A percentile compares a stretch with the other conserved stretches of the same genome.
phyloP scores from a whole-genome alignment of 2,888 invertebrate genomes.

The Sarcophaga carnaria region DNA sequence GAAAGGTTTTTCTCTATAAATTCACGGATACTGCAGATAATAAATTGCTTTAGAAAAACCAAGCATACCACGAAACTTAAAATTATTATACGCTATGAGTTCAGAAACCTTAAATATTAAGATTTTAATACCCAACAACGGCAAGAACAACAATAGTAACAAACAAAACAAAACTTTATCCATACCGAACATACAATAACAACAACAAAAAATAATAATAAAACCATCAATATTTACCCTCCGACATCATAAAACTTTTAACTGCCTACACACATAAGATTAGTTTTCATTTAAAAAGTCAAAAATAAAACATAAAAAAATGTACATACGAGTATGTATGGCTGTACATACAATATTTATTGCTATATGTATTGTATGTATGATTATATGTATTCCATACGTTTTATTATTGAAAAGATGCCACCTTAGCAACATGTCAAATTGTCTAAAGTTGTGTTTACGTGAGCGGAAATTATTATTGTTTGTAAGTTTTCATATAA shows the following conservation, averaged over 20 bases:
- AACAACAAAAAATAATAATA: conserved; percentile 23
- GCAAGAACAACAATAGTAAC: background rate
- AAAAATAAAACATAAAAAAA: background rate
- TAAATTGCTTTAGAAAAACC: conserved; percentile 36
- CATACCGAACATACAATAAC: background rate
- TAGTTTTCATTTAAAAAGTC: conserved; percentile 46
- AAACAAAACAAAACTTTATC: background rate
- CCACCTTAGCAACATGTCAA: conserved; percentile 67
- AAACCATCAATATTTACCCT: conserved; percentile 52
- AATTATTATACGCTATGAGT: background rate
- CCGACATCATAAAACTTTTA: conserved; percentile 42
- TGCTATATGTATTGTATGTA: too few species aligned
- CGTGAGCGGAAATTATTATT: conserved; percentile 67
- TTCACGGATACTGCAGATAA: conserved; percentile 15
- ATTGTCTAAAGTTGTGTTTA: conserved; percentile 66
- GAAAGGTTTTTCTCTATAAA: background rate
- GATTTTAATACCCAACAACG: background rate
- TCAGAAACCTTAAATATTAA: conserved; percentile 28
- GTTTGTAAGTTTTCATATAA: conserved; percentile 23
- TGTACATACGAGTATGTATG: too few species aligned
- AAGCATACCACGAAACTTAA: background rate
- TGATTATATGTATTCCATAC: background rate
- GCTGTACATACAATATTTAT: background rate
- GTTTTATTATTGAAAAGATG: conserved; percentile 58
- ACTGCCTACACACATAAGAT: conserved; percentile 29